phyloP scores from a whole-genome alignment of 2,113 vertebrate genomes.

The Zosterops borbonicus region DNA sequence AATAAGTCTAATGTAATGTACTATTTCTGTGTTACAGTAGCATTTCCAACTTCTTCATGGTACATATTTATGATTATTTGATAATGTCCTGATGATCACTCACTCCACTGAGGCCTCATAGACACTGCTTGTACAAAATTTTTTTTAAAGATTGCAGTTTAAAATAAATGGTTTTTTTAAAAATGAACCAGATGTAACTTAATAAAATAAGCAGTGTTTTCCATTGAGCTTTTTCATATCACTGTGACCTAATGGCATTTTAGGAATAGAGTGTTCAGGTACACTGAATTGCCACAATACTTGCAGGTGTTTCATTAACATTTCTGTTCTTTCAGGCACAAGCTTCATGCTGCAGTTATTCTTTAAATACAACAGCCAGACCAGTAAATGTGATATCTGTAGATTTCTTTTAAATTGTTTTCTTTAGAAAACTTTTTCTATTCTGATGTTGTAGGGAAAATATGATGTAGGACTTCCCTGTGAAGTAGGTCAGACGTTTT shows the following conservation, averaged over 20 bases:
- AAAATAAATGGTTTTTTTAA: neutral
- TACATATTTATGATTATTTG: neutral
- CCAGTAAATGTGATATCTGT: neutral
- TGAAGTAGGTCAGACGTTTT: neutral
- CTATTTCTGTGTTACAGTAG: neutral
- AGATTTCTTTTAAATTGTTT: neutral
- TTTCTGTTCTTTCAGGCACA: neutral
- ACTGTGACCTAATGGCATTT: neutral
- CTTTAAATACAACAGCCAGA: neutral
- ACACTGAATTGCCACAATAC: neutral
- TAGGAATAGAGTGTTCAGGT: neutral
- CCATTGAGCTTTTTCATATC: neutral
- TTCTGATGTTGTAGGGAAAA: neutral
- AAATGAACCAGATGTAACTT: neutral
- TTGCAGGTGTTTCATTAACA: neutral
- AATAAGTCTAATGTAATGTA: neutral
- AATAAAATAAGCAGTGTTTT: neutral
- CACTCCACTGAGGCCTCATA: neutral
- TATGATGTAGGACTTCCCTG: neutral
- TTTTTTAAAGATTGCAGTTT: neutral
- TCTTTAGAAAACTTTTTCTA: neutral
- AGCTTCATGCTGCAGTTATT: neutral
- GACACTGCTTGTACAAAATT: neutral
- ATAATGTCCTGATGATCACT: neutral
- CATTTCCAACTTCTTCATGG: neutral